Conservation (phyloP, 2,888 invertebrate genomes). For the Pollenia angustigena region DNA sequence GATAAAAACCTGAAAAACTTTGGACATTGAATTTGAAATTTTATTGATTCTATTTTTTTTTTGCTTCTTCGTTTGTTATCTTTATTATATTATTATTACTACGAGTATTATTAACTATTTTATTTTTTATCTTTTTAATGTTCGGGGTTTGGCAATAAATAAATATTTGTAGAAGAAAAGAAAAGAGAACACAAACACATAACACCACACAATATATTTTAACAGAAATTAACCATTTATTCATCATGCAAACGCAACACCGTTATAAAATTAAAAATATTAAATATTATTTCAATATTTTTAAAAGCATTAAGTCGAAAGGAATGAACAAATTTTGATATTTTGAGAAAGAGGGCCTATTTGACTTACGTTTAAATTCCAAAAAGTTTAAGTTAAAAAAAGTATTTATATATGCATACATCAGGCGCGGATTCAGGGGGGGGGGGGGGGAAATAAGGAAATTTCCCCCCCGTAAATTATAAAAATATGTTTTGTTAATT, state of each 20-base stretch:
- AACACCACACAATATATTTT: not conserved
- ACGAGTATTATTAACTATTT: not conserved
- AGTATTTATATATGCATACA: too few species aligned
- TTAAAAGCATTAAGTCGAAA: too few species aligned
- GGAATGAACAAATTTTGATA: too few species aligned
- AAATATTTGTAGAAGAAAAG: not conserved
- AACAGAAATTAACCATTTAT: not conserved
- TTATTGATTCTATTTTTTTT: not conserved
- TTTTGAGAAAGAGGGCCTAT: too few species aligned
- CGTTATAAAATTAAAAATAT: not conserved
- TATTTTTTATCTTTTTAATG: constrained; percentile 22
- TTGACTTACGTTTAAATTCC: too few species aligned
- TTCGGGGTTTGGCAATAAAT: constrained; percentile 9
- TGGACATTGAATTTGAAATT: constrained; percentile 21
- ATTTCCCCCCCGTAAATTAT: too few species aligned
- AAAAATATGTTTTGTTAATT: too few species aligned
- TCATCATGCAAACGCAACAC: not conserved
- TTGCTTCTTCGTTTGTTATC: not conserved
- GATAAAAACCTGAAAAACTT: constrained; percentile 3
- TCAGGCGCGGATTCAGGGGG: too few species aligned
- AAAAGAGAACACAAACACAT: not conserved
- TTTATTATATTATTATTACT: not conserved
- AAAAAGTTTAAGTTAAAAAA: too few species aligned
- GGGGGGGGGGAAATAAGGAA: too few species aligned
- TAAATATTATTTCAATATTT: not conserved